Evolutionary conservation across 2,797 vertebrate genomes (phyloP).

Genomic region (Leptodactylus fallax): DNA sequence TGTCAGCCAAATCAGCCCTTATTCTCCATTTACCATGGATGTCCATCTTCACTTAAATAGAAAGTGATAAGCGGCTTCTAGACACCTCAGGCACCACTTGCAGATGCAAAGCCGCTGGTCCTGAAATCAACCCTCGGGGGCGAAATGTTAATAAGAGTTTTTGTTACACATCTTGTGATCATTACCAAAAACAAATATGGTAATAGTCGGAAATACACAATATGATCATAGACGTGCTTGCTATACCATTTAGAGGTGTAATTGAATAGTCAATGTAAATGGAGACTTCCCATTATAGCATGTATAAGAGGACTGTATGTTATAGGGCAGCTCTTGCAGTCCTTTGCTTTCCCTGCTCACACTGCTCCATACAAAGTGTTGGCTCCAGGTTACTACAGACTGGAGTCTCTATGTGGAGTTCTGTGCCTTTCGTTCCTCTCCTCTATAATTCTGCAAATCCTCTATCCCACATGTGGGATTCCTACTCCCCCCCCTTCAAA

Average conservation of each 20-base stretch:
- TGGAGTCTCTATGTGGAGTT: conserved; percentile 50
- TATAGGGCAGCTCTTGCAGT: background rate
- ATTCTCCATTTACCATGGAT: background rate
- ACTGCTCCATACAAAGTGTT: conserved; percentile 38
- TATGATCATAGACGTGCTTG: background rate
- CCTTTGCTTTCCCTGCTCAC: conserved; percentile 23
- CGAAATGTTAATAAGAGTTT: background rate
- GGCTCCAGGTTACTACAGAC: conserved; percentile 38
- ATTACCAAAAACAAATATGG: background rate
- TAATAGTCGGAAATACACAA: background rate
- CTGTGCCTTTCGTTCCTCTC: conserved; percentile 52
- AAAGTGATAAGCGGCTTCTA: background rate
- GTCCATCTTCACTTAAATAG: background rate
- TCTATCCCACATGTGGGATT: conserved; percentile 47
- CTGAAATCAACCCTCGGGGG: background rate
- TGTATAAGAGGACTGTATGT: background rate
- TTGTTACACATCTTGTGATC: background rate
- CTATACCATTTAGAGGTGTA: background rate
- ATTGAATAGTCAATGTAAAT: background rate
- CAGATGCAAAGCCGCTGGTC: background rate
- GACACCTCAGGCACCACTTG: background rate
- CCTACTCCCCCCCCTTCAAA: conserved; percentile 24
- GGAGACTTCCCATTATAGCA: background rate
- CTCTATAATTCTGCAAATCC: conserved; percentile 56
- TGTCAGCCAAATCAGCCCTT: no score